Percentiles rank a stretch among this genome's conserved stretches.
Conservation (phyloP, 2,888 invertebrate genomes). For the Drosophila ustulata region DNA sequence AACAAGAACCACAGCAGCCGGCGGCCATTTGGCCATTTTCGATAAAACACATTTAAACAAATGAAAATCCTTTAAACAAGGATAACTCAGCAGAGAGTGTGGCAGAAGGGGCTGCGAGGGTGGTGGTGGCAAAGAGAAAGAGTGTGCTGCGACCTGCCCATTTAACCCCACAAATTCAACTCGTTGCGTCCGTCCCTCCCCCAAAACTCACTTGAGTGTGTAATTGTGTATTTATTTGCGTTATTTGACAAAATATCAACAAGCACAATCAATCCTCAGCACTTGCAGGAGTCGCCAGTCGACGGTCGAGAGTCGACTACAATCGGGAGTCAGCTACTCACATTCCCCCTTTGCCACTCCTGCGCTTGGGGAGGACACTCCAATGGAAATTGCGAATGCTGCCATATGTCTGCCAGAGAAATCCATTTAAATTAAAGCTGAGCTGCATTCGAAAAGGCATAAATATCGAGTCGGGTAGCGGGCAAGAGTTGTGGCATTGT, state of each 20-base stretch:
- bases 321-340: conserved; percentile 32
- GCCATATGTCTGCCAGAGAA: conserved; percentile 73
- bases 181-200: conserved; percentile 20
- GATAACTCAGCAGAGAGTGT: conserved; percentile 50
- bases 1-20: conserved; percentile 10
- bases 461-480: conserved; percentile 54
- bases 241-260: conserved; percentile 84
- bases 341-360: conserved; percentile 1
- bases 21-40: conserved; percentile 73
- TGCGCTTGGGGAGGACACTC: conserved; percentile 19
- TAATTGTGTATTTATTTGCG: conserved; percentile 85
- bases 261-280: conserved; percentile 82
- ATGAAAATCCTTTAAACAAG: conserved; percentile 81
- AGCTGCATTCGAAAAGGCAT: conserved; percentile 80
- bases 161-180: conserved; percentile 61
- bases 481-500: conserved; percentile 5
- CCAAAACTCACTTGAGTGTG: conserved; percentile 82
- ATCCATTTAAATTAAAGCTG: conserved; percentile 81
- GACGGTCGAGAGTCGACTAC: neutral
- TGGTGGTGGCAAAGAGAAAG: neutral
- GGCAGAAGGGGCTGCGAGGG: neutral
- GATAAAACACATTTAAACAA: conserved; percentile 81
- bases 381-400: conserved; percentile 69
- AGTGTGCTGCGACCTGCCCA: conserved; percentile 31
- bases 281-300: conserved; percentile 50